These are phyloP conservation scores for Mustela lutreola DNA, from an alignment of 2,113 vertebrate species.

Conservation along the genomic window DNA sequence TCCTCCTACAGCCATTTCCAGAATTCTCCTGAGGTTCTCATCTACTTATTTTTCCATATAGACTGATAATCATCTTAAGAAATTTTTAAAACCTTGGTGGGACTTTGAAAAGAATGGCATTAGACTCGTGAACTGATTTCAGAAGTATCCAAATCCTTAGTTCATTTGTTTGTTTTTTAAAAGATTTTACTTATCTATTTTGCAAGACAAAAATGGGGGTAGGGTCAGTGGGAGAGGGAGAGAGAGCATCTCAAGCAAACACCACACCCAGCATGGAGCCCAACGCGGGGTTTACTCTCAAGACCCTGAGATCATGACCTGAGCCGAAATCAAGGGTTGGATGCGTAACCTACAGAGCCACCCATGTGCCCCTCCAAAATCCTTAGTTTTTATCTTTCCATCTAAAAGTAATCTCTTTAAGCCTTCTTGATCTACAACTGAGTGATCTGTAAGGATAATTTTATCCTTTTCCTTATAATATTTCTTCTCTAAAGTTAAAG, in stretches of 20 bases:
- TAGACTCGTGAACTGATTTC: background rate
- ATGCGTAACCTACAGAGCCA: background rate
- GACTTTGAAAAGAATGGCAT: background rate
- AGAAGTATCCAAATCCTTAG: background rate
- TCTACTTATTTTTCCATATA: constrained; percentile 33
- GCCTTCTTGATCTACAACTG: background rate
- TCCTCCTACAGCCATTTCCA: constrained; percentile 20
- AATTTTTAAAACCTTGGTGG: background rate
- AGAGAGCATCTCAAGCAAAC: background rate
- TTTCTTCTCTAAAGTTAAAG: constrained; percentile 17
- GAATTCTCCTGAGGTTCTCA: background rate
- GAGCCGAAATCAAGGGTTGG: background rate
- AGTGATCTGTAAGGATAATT: constrained; percentile 18
- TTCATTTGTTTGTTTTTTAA: background rate
- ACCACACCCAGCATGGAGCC: background rate
- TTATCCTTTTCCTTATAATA: constrained; percentile 6
- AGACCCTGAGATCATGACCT: background rate
- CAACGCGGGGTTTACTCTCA: background rate
- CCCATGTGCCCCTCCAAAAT: background rate
- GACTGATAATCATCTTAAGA: background rate
- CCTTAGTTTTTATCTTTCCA: background rate
- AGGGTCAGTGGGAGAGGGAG: background rate
- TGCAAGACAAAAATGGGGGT: background rate
- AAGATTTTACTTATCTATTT: background rate
- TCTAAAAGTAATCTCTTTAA: background rate